Conservation (phyloP, 2,888 invertebrate genomes). For the Elysia crispata region DNA sequence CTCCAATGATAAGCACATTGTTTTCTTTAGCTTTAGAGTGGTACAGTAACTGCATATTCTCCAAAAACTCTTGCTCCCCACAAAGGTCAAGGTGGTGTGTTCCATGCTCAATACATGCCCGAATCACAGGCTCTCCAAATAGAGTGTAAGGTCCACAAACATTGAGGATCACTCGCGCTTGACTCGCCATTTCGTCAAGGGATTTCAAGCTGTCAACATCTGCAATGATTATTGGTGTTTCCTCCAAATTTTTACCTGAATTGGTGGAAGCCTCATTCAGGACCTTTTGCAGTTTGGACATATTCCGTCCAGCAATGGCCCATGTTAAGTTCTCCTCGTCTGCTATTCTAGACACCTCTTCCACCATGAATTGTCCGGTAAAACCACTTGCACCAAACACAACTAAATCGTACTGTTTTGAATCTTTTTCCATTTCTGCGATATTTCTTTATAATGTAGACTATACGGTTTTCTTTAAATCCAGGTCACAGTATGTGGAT, state of each 20-base stretch:
- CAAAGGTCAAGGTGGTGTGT: slow-evolving; percentile 94
- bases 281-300: slow-evolving; percentile 80
- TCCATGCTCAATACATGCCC: slow-evolving; percentile 88
- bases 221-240: slow-evolving; percentile 86
- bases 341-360: slow-evolving; percentile 80
- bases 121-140: slow-evolving; percentile 92
- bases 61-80: slow-evolving; percentile 94
- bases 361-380: slow-evolving; percentile 91
- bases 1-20: slow-evolving; percentile 90
- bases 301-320: slow-evolving; percentile 92
- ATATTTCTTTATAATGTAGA: too few species aligned
- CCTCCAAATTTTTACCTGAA: slow-evolving; percentile 80
- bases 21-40: slow-evolving; percentile 83
- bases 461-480: too few species aligned
- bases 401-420: slow-evolving; percentile 83
- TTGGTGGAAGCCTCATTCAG: slow-evolving; percentile 77
- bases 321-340: slow-evolving; percentile 83
- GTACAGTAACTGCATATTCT: slow-evolving; percentile 90
- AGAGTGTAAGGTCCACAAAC: slow-evolving; percentile 83
- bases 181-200: slow-evolving; percentile 87
- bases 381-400: slow-evolving; percentile 97
- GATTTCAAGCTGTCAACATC: slow-evolving; percentile 87
- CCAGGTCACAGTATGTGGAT: too few species aligned
- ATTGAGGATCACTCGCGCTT: slow-evolving; percentile 90
- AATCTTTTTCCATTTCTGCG: slow-evolving; percentile 31